Evolutionary conservation across 2,113 vertebrate genomes (phyloP).

Genomic region (Onychostoma macrolepis): DNA sequence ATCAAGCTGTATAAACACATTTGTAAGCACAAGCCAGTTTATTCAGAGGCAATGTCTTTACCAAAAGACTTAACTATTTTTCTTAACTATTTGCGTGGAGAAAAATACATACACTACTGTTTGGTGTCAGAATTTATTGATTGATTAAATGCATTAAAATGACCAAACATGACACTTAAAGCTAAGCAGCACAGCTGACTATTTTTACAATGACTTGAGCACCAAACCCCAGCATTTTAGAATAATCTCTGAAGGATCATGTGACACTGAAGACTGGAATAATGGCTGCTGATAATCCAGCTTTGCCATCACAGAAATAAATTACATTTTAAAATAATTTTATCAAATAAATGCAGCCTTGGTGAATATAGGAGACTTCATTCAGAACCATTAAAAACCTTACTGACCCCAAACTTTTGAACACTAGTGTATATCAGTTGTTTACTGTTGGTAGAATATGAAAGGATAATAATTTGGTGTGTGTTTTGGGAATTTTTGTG

Average conservation of each 20-base stretch:
- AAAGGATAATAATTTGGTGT: conserved; percentile 15
- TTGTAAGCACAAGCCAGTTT: too few relatives aligned
- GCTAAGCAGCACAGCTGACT: not conserved
- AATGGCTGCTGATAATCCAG: not conserved
- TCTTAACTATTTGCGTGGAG: too few relatives aligned
- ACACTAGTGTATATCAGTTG: not conserved
- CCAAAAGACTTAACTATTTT: too few relatives aligned
- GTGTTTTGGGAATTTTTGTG: conserved; percentile 48
- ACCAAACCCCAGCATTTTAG: not conserved
- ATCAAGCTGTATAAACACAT: too few relatives aligned
- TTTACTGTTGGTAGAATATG: not conserved
- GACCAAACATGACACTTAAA: too few relatives aligned
- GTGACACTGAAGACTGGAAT: not conserved
- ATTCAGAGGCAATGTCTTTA: too few relatives aligned
- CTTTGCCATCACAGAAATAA: not conserved
- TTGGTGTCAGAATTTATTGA: too few relatives aligned
- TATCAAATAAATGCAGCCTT: not conserved
- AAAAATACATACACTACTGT: too few relatives aligned
- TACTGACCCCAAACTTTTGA: not conserved
- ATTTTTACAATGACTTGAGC: not conserved
- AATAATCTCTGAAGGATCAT: not conserved
- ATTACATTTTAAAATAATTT: not conserved
- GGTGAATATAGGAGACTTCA: not conserved
- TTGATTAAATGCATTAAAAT: too few relatives aligned
- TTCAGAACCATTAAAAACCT: not conserved